Percentiles rank a stretch among this genome's conserved stretches.
These are phyloP conservation scores for Eremobia ochroleuca DNA, from an alignment of 2,888 invertebrate species.

Conservation along the genomic window DNA sequence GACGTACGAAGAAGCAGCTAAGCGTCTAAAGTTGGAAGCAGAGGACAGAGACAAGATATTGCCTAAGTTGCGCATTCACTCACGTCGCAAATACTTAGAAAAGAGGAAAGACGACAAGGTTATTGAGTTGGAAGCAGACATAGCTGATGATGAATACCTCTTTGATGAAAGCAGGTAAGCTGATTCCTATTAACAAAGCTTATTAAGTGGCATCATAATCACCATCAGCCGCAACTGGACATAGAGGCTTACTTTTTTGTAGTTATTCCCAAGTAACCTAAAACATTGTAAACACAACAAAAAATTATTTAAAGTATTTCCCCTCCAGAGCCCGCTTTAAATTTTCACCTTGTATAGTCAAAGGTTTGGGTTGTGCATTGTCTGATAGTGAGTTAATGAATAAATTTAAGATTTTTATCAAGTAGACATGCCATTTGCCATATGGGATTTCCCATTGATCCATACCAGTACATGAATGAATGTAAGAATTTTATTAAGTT, in stretches of 20 bases:
- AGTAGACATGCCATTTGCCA: not conserved
- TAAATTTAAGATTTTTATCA: not conserved
- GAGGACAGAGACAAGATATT: slow-evolving; percentile 96
- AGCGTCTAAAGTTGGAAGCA: slow-evolving; percentile 96
- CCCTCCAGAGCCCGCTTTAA: not conserved
- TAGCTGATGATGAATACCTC: slow-evolving; percentile 98
- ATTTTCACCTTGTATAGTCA: not conserved
- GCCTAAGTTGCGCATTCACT: slow-evolving; percentile 97
- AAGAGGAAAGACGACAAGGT: slow-evolving; percentile 99
- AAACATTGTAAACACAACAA: not conserved
- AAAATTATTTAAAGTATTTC: not conserved
- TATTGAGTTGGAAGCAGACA: slow-evolving; percentile 98
- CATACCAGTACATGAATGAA: not conserved
- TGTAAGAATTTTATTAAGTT: not conserved
- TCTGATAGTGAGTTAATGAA: not conserved
- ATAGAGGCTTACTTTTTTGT: not conserved
- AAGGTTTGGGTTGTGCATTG: not conserved
- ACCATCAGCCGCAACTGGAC: not conserved
- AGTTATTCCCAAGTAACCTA: slow-evolving; percentile 3
- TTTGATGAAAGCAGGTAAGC: slow-evolving; percentile 97
- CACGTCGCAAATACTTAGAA: slow-evolving; percentile 97
- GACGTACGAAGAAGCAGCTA: slow-evolving; percentile 97
- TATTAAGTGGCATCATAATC: not conserved
- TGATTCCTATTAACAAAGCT: not conserved
- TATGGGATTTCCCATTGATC: not conserved